These are phyloP conservation scores for Tringa solitaria DNA, from an alignment of 2,113 vertebrate genomes.

Conservation along the genomic window DNA sequence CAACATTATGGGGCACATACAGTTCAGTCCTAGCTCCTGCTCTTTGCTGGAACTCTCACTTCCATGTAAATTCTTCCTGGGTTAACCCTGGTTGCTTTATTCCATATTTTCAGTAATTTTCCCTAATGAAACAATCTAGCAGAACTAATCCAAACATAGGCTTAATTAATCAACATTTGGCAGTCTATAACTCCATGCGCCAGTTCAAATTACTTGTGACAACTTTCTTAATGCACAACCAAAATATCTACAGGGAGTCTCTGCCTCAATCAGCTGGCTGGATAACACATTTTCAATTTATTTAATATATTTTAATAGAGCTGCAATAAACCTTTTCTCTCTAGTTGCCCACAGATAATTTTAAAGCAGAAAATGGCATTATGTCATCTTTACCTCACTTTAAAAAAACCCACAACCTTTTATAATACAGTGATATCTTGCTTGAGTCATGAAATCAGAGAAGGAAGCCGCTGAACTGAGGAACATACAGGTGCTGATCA, in stretches of 20 bases:
- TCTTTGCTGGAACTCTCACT: conserved; percentile 3
- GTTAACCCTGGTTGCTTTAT: conserved; percentile 43
- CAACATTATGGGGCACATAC: not conserved
- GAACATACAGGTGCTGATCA: not conserved
- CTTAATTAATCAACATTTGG: conserved; percentile 85
- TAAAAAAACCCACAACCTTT: not conserved
- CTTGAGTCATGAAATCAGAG: not conserved
- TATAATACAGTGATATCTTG: not conserved
- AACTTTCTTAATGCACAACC: conserved; percentile 77
- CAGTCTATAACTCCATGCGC: conserved; percentile 69
- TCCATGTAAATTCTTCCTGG: not conserved
- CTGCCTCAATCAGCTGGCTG: conserved; percentile 24
- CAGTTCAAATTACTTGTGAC: conserved; percentile 79
- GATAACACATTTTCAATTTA: conserved; percentile 52
- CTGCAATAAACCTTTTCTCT: conserved; percentile 49
- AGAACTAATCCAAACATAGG: conserved; percentile 84
- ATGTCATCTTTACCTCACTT: conserved; percentile 48
- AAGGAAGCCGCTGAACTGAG: not conserved
- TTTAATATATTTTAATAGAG: conserved; percentile 67
- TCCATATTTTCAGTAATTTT: conserved; percentile 72
- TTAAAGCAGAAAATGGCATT: conserved; percentile 45
- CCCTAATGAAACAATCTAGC: conserved; percentile 81
- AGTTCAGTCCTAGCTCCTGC: not conserved
- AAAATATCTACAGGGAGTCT: conserved; percentile 65
- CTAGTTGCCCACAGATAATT: conserved; percentile 12